Evolutionary conservation across 2,797 vertebrate species (phyloP), one percentile per base, ranked within the genome.

Genomic region (Syndactyla subalaris): DNA sequence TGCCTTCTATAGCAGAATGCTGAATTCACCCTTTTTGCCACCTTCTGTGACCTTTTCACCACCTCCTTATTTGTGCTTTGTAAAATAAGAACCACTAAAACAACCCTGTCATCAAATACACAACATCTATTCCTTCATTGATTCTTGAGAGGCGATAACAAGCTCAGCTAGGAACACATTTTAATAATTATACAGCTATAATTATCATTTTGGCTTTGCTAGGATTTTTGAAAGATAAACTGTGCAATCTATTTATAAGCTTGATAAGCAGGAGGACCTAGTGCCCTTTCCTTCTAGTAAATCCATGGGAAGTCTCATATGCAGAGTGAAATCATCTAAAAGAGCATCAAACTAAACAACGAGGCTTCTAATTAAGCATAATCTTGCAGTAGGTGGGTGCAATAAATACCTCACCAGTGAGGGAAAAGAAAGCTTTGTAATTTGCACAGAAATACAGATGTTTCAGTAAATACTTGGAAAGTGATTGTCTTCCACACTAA

Each of bases 171-270:
- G 92, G 52, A 72, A 68, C 68, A 63, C 24, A 83, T 88, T 92
- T 93, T 90, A 92, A 92, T 95, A 96, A 94, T 89, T 85, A 89
- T 83, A 88, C 57, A 88, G 49, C 70, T 95, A 59, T 90, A 96
- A 96, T 95, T 92, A 89, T 82, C 7, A 71, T 89, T 96, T 92
- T 88, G 91, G 75, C 71, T 93, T 93, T 86, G 77, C 39, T 79
- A 66, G 71, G 63, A 82, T 89, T 91, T 94, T 81, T 92, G 76
- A 85, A 89, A 93, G 65, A 85, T 95, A 87, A 93, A 83, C 45
- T 79, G 48, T 88, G 89, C 74, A 63, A 88, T 94, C 89, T 92
- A 93, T 95, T 96, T 96, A 88, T 92, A 97, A 89, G 91, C 77
- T 78, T 54, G 73, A 92, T 94, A 95, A 94, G 80, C 62, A 95